A percentile compares a stretch with the other conserved stretches of the same genome.
These are phyloP conservation scores for Drosophila equinoxialis DNA, from an alignment of 1,140 invertebrate genomes.

Conservation along the genomic window DNA sequence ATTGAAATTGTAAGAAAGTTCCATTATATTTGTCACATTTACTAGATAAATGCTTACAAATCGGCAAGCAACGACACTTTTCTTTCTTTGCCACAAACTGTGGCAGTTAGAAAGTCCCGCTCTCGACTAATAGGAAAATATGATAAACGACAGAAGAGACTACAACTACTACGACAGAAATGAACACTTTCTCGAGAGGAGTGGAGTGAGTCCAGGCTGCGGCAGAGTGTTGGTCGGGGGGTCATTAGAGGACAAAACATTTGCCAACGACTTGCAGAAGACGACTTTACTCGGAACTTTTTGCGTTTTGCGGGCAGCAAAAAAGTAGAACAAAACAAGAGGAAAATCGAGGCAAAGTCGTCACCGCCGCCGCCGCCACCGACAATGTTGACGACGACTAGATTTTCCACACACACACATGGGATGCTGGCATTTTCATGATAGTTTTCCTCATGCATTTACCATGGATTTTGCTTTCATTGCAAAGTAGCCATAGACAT, in stretches of 20 bases:
- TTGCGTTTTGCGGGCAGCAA: conserved; percentile 26
- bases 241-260: conserved; percentile 64
- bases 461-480: conserved; percentile 72
- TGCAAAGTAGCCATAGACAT: conserved; percentile 45
- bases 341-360: conserved; percentile 55
- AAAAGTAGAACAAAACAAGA: conserved; percentile 75
- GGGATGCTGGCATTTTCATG: not conserved
- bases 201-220: not conserved
- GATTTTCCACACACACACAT: conserved; percentile 41
- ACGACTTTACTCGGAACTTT: conserved; percentile 43
- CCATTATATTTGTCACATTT: conserved; percentile 21
- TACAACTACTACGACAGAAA: conserved; percentile 16
- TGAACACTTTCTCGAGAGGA: conserved; percentile 52
- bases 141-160: conserved; percentile 57
- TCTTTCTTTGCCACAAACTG: conserved; percentile 37
- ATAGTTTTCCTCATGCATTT: conserved; percentile 13
- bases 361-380: not conserved
- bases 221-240: conserved; percentile 6
- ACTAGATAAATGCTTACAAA: conserved; percentile 57
- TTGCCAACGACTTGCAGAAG: conserved; percentile 25
- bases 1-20: conserved; percentile 12
- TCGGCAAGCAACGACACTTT: conserved; percentile 60
- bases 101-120: conserved; percentile 66
- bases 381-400: conserved; percentile 19
- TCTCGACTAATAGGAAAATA: conserved; percentile 63